Evolutionary conservation across 1,140 invertebrate genomes (phyloP).

Genomic region (Pteromalus puparum): DNA sequence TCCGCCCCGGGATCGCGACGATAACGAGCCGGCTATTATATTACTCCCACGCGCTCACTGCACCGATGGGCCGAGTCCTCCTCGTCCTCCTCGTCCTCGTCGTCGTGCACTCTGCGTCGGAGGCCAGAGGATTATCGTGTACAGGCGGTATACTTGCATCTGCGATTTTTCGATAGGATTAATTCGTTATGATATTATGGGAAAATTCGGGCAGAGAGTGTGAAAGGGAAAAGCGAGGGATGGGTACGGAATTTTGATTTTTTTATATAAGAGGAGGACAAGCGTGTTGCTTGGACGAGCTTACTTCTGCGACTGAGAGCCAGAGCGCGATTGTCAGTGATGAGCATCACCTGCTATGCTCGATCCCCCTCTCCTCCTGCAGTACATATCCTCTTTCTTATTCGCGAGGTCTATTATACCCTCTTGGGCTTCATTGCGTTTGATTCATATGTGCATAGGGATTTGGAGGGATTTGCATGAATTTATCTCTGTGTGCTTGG

Average conservation of each 20-base stretch:
- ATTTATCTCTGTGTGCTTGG: too few relatives aligned
- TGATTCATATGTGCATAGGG: too few relatives aligned
- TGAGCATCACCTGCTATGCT: neutral
- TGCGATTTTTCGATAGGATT: neutral
- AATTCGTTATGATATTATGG: too few relatives aligned
- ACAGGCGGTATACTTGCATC: neutral
- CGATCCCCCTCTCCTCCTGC: neutral
- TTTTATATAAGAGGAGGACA: too few relatives aligned
- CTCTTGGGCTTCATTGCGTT: too few relatives aligned
- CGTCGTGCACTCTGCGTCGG: neutral
- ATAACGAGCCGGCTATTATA: conserved; percentile 68
- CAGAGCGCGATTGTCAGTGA: neutral
- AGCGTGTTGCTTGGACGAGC: neutral
- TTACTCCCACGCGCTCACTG: conserved; percentile 64
- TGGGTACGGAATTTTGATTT: too few relatives aligned
- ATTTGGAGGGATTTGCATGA: too few relatives aligned
- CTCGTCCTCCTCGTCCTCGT: neutral
- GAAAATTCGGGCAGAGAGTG: too few relatives aligned
- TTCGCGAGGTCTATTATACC: neutral
- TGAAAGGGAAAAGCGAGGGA: too few relatives aligned
- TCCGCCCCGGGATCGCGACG: conserved; percentile 66
- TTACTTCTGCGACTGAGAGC: conserved; percentile 18
- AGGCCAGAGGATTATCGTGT: too few relatives aligned
- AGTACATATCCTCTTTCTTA: neutral
- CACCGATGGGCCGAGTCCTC: conserved; percentile 3